A percentile compares a stretch with the other conserved stretches of the same genome.
phyloP scores from a whole-genome alignment of 2,888 invertebrate species.

The Limnephilus marmoratus region DNA sequence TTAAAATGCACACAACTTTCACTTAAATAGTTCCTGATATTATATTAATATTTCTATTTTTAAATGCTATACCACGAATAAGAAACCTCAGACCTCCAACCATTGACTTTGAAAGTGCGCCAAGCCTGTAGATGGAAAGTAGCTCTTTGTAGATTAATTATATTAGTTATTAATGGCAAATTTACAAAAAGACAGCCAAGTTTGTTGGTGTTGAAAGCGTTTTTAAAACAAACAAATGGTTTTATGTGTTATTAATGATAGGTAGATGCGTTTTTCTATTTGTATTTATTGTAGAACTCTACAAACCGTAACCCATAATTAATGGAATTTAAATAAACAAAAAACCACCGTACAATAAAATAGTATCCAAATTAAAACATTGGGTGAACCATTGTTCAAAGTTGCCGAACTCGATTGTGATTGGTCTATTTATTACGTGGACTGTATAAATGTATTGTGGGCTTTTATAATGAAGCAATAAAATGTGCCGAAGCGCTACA shows the following conservation, averaged over 20 bases:
- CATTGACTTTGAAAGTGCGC: background rate
- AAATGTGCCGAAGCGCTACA: constrained; percentile 23
- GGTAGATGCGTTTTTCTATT: background rate
- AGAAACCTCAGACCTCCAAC: background rate
- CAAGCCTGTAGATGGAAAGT: background rate
- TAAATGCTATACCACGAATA: background rate
- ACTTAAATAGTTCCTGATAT: no score
- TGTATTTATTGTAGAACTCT: background rate
- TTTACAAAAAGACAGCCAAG: background rate
- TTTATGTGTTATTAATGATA: background rate
- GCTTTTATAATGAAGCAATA: constrained; percentile 50
- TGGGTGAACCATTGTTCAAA: constrained; percentile 50
- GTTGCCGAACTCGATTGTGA: constrained; percentile 52
- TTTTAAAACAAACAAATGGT: background rate
- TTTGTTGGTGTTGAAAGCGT: background rate
- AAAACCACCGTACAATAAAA: constrained; percentile 46
- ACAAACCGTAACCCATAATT: constrained; percentile 5
- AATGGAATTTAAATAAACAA: constrained; percentile 54
- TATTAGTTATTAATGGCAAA: background rate
- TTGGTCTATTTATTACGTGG: constrained; percentile 53
- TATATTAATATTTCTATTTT: no score
- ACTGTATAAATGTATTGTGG: constrained; percentile 40
- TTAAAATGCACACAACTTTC: no score
- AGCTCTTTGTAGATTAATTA: background rate
- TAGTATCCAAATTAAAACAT: constrained; percentile 42